Evolutionary conservation across 2,888 invertebrate species (phyloP), one percentile per base, ranked within the genome.

Genomic region (Diabrotica balteata): DNA sequence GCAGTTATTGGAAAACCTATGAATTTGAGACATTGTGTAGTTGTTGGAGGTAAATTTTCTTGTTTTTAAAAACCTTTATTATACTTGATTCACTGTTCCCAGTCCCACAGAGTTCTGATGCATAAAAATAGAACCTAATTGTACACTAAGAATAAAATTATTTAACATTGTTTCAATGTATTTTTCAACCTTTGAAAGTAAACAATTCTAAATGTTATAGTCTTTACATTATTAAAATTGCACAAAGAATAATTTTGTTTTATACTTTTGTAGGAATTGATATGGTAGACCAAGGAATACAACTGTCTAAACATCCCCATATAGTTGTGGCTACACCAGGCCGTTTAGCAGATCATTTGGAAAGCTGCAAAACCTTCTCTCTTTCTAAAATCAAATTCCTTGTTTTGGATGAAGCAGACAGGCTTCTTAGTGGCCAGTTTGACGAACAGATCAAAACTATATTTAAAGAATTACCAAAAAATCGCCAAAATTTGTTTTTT

Each of bases 251-350:
- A 32, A 32, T 32, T 32, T 32, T 32, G 32, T 32, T 32, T 32
- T 32, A 4, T 32, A 32, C 4, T 32, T 60, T 71, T 71, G n/a
- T 17, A 67, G 97, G 98, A 8, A 93, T 95, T 76, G 96, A 96
- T 82, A 96, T 96, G 89, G 88, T 97, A 67, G 86, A 90, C 10
- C 98, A 98, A 84, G 95, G 94, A 0, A 86, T 90, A 77, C 94
- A 95, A 77, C 85, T 98, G 22, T 87, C 92, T 9, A 91, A 90
- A 72, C 88, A 91, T 63, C 98, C 98, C 0, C 98, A 99, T 82
- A 91, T 99, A 75, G 94, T 99, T 2, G 93, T 99, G 0, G 95
- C 98, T 0, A 98, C 98, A 82, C 98, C 99, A 0, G 99, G 99
- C 1, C 87, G 98, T 17, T 84, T 99, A 50, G 95, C 95, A 0